Evolutionary conservation across 1,140 invertebrate genomes (phyloP).

Genomic region (Acromyrmex charruanus): DNA sequence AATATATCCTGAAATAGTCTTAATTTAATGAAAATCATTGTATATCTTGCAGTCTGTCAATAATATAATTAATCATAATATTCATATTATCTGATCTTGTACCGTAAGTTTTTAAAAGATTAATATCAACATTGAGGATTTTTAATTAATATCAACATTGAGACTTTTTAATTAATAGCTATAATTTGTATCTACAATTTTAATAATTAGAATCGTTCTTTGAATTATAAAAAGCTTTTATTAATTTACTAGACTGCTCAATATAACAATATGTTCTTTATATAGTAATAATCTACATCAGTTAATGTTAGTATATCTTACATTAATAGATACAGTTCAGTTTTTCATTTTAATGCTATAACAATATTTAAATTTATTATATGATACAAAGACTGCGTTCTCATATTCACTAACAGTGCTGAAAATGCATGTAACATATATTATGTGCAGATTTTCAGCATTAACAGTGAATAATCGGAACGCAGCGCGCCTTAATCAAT

Average conservation of each 20-base stretch:
- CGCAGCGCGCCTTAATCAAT: not conserved
- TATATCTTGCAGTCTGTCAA: not conserved
- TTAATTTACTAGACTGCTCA: not conserved
- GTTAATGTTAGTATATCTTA: not conserved
- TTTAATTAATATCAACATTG: no score
- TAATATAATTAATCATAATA: not conserved
- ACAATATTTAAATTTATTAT: not conserved
- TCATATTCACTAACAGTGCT: no score
- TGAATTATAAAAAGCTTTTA: not conserved
- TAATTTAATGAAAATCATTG: constrained; percentile 2
- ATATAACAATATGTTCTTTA: no score
- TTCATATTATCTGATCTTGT: no score
- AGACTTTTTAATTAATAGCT: not conserved
- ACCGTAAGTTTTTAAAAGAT: not conserved
- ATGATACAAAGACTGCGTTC: not conserved
- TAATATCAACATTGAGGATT: no score
- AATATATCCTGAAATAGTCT: not conserved
- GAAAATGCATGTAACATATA: no score
- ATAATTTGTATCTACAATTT: not conserved
- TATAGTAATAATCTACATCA: not conserved
- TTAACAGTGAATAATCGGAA: no score
- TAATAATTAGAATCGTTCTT: not conserved
- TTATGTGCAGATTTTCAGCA: no score
- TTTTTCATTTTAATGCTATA: not conserved
- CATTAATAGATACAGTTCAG: not conserved